Evolutionary conservation across 2,797 vertebrate genomes (phyloP), one percentile per base, ranked within the genome.

Genomic region (Staurois parvus): DNA sequence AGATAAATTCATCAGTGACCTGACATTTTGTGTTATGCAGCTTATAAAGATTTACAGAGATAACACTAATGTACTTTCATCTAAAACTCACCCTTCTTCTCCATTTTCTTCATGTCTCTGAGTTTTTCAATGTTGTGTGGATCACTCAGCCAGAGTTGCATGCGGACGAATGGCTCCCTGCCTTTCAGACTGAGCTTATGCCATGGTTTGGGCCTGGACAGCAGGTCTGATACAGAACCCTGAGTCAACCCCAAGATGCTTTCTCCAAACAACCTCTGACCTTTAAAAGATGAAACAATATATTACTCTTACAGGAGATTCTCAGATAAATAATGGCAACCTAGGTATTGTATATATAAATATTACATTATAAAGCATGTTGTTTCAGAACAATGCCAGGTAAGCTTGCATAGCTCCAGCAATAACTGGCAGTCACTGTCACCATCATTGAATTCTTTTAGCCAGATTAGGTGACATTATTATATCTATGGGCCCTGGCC

Each of bases 151-250:
- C 98, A 99, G 69, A 99, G 95, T 92, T 99, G 98, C 98, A 99
- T 99, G 24, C 98, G 97, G 72, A 99, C 97, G 17, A 99, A 99
- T 0, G 98, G 98, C 92, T 99, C 98, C 78, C 98, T 93, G 86
- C 98, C 98, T 90, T 99, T 99, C 84, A 99, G 94, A 91, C 98
- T 99, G 88, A 99, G 96, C 84, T 99, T 99, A 92, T 98, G 98
- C 98, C 98, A 99, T 0, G 98, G 98, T 89, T 99, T 99, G 88
- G 98, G 98, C 84, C 98, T 94, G 74, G 98, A 99, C 45, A 99
- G 95, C 91, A 99, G 96, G 94, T 99, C 98, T 0, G 98, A 99
- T 88, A 99, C 98, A 0, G 98, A 99, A 88, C 98, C 98, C 89
- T 99, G 98, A 0, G 97, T 99, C 92, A 99, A 93, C 87, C 97